These are phyloP conservation scores for Paramormyrops kingsleyae DNA, from an alignment of 2,113 vertebrate species.

Conservation along the genomic window DNA sequence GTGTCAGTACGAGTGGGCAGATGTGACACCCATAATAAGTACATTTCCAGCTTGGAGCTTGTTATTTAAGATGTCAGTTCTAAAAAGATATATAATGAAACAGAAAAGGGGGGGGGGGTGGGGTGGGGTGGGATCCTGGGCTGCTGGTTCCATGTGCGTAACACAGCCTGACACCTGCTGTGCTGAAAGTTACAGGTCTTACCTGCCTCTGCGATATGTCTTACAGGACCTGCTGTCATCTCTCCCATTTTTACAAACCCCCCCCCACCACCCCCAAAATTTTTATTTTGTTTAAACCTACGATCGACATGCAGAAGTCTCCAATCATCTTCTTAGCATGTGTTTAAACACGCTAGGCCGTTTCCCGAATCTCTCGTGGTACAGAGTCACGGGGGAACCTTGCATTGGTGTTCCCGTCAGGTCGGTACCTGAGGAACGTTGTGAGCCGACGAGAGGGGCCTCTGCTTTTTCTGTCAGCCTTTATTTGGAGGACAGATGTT, in stretches of 20 bases:
- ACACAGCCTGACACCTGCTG: background rate
- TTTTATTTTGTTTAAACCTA: background rate
- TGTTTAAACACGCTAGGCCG: background rate
- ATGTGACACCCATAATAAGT: background rate
- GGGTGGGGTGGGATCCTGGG: background rate
- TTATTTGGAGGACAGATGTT: background rate
- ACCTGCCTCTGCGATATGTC: background rate
- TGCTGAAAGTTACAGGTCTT: background rate
- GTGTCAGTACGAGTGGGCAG: background rate
- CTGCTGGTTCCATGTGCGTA: background rate
- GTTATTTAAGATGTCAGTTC: background rate
- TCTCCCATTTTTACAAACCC: background rate
- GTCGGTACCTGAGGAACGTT: background rate
- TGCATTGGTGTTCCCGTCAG: background rate
- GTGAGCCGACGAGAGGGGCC: background rate
- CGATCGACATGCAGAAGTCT: background rate
- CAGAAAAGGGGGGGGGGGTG: background rate
- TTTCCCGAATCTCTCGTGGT: background rate
- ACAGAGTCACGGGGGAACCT: background rate
- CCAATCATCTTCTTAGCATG: background rate
- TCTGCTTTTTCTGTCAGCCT: background rate
- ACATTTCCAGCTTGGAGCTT: slow-evolving; percentile 6
- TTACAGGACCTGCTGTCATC: background rate
- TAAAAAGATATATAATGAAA: background rate
- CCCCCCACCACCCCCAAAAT: too few relatives aligned